These are phyloP conservation scores for Petrolisthes manimaculis DNA, from an alignment of 2,888 invertebrate species.

Conservation along the genomic window DNA sequence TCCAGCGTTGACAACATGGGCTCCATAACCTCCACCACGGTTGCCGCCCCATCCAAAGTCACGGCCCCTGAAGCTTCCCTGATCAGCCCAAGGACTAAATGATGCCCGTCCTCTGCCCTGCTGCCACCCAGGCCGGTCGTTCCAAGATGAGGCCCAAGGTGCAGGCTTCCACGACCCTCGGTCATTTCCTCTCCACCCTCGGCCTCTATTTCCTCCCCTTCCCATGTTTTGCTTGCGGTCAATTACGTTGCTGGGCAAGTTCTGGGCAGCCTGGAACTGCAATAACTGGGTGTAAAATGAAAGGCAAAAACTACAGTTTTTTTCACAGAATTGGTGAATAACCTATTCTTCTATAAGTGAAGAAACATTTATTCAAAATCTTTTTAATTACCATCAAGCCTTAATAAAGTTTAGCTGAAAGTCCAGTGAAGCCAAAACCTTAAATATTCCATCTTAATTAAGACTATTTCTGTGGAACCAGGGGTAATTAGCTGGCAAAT, in stretches of 20 bases:
- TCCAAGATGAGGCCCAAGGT: constrained; percentile 34
- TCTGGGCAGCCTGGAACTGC: constrained; percentile 49
- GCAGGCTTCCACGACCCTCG: constrained; percentile 42
- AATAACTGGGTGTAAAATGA: neutral
- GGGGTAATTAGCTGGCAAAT: too few relatives aligned
- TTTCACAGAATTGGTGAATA: too few relatives aligned
- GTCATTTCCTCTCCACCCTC: constrained; percentile 39
- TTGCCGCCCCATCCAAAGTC: constrained; percentile 16
- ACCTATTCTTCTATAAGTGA: too few relatives aligned
- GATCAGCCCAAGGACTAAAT: constrained; percentile 44
- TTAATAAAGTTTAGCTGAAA: too few relatives aligned
- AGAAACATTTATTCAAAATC: too few relatives aligned
- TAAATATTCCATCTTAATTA: too few relatives aligned
- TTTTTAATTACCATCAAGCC: too few relatives aligned
- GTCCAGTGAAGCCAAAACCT: too few relatives aligned
- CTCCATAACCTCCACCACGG: constrained; percentile 35
- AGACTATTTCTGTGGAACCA: too few relatives aligned
- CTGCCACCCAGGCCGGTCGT: constrained; percentile 22
- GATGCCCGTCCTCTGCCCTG: constrained; percentile 30
- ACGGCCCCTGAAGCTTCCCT: constrained; percentile 35
- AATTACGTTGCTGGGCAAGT: constrained; percentile 34
- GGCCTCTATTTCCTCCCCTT: constrained; percentile 27
- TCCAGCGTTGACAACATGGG: constrained; percentile 33
- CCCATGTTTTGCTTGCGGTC: constrained; percentile 23
- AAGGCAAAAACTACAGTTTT: too few relatives aligned